Base-by-base conservation (phyloP, 2,888 invertebrate genomes). In the Crematogaster levior region DNA sequence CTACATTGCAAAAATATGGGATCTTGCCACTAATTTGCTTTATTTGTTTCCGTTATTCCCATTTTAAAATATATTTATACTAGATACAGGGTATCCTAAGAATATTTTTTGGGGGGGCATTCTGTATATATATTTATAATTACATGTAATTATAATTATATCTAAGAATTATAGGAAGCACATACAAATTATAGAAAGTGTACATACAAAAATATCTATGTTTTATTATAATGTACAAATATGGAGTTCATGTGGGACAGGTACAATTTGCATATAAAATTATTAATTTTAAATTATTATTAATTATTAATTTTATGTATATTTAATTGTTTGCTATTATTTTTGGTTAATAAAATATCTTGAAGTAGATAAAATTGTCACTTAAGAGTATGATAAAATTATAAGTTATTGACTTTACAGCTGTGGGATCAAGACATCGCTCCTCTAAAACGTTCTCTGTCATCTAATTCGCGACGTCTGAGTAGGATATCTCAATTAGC, bases 351-450 rank as follows among this genome's bases (percentile, higher is more conserved):
- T 48, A 70, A 72, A 79, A 51, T 83, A 70, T 61, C 34, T 15
- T 63, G 21, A 18, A 51, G 21, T 12, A 21, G 6, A 12, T 40
- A 1, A 27, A 56, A 34, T 12, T 68, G n/a, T 63, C 12, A 9
- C 15, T 56, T 46, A 37, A 79, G 12, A 46, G 1, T n/a, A 24
- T 65, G 63, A 21, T 66, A 7, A 72, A 65, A 61, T 48, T 83
- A n/a, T 65, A 66, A 85, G 72, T 84, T 89, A 73, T 86, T 90
- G 87, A 86, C 84, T 88, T 94, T 94, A 94, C 96, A 97, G 97
- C 96, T 98, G 93, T 98, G 97, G 97, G 98, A 98, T 96, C 97
- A 97, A 96, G 97, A 98, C 95, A 97, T 98, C 95, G 96, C 96
- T 94, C 97, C 97, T 94, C 96, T 98, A 95, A 98, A 98, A 96